A percentile compares a stretch with the other conserved stretches of the same genome.
Evolutionary conservation across 2,797 vertebrate genomes (phyloP).

Genomic region (Prionace glauca): DNA sequence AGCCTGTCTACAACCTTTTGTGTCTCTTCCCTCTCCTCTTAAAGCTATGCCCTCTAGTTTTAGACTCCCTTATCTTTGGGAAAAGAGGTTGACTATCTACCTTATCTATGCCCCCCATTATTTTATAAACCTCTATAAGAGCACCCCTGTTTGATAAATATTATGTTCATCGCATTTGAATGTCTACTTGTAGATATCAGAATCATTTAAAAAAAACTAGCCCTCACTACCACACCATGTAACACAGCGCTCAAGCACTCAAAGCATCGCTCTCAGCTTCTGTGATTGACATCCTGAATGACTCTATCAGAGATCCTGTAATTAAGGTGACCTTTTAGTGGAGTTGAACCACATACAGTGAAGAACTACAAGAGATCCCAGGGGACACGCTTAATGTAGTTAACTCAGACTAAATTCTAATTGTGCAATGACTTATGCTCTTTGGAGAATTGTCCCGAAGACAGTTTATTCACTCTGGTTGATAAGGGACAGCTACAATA

Average conservation of each 20-base stretch:
- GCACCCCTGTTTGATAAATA: not conserved
- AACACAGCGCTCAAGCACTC: not conserved
- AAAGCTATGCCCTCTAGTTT: no score
- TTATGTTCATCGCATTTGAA: not conserved
- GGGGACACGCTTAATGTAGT: slow-evolving; percentile 45
- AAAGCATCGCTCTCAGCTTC: slow-evolving; percentile 26
- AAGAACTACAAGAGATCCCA: slow-evolving; percentile 58
- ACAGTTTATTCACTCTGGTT: slow-evolving; percentile 32
- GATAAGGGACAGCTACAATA: not conserved
- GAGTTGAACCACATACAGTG: slow-evolving; percentile 53
- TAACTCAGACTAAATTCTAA: slow-evolving; percentile 37
- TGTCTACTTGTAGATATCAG: not conserved
- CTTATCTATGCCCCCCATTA: no score
- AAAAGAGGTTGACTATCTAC: no score
- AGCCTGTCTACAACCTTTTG: no score
- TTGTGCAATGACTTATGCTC: not conserved
- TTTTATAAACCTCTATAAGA: no score
- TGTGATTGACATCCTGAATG: slow-evolving; percentile 58
- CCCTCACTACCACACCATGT: not conserved
- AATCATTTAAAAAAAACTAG: not conserved
- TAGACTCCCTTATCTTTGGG: no score
- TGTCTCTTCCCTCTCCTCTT: no score
- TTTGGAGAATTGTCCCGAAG: slow-evolving; percentile 22
- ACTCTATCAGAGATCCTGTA: slow-evolving; percentile 57
- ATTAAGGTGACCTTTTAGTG: slow-evolving; percentile 67